Percentiles rank a stretch among this genome's conserved stretches.
phyloP scores from a whole-genome alignment of 1,140 invertebrate genomes.

The Diplogasteroides magnus region DNA sequence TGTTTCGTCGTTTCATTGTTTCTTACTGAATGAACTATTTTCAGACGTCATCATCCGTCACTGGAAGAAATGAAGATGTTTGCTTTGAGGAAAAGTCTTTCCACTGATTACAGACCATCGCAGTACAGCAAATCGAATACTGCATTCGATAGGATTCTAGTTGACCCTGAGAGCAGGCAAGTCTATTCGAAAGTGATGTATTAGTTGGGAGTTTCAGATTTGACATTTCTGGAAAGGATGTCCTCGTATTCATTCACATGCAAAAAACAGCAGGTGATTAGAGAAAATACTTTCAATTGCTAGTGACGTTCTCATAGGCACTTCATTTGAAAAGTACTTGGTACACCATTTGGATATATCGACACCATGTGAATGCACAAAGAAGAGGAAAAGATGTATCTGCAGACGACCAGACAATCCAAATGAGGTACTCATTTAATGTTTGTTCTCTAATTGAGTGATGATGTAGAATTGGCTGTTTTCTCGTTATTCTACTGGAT shows the following conservation, averaged over 20 bases:
- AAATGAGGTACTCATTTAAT: constrained; percentile 26
- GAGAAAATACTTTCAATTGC: constrained; percentile 72
- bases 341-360: constrained; percentile 47
- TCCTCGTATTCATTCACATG: constrained; percentile 96
- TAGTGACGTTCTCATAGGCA: constrained; percentile 84
- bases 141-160: constrained; percentile 43
- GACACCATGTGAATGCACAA: constrained; percentile 43
- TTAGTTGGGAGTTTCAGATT: constrained; percentile 40
- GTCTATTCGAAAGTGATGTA: constrained; percentile 13
- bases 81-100: constrained; percentile 39
- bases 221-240: constrained; percentile 76
- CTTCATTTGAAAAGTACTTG: constrained; percentile 72
- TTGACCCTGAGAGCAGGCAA: constrained; percentile 32
- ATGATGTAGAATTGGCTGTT: constrained; percentile 75
- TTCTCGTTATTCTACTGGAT: constrained; percentile 93
- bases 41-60: constrained; percentile 28
- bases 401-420: constrained; percentile 60
- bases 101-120: constrained; percentile 36
- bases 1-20: no score
- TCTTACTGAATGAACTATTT: no score
- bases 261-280: constrained; percentile 74
- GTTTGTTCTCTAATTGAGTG: background rate
- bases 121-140: constrained; percentile 41
- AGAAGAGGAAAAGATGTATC: constrained; percentile 65
- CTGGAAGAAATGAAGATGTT: constrained; percentile 44